Base-by-base conservation (phyloP, 2,888 invertebrate genomes). In the Cinara cedri region DNA sequence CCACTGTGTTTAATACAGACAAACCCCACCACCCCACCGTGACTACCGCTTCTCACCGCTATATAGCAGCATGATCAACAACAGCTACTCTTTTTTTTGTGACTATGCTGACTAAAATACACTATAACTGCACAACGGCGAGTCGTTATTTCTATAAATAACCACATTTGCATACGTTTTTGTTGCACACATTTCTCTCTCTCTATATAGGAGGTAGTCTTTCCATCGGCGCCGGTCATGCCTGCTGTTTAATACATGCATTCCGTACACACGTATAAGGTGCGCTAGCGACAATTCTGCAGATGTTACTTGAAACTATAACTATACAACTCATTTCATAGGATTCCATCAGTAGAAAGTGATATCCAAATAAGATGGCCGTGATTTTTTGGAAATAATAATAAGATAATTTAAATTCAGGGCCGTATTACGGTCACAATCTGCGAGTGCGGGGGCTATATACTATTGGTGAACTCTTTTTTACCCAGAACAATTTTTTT, bases 121-220 rank as follows among this genome's bases (percentile, higher is more conserved):
- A 75, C 75, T 75, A 66, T 76, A 76, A 76, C 75, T 66, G 75
- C 66, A 66, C 66, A 76, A 75, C 66, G 24, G 46, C 75, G 44
- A 76, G 44, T 76, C 65, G 63, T 75, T 75, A 75, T 66, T 66
- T 76, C 75, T 76, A 57, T 76, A 76, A 76, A 76, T 76, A 76
- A 55, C 75, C 55, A n/a, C 66, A 66, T 66, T 76, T 76, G 55
- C 66, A 76, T 76, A 66, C 44, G n/a, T 74, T 74, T 34, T 26
- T 76, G 75, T 66, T 66, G 75, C 55, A 66, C 66, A 75, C 54
- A 55, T 55, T 55, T 55, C 54, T 42, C 21, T 42, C 24, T 24
- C 74, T 21, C 26, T 46, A n/a, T n/a, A n/a, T n/a, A n/a, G n/a
- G n/a, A n/a, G n/a, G n/a, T n/a, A n/a, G n/a, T 10, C 34, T 26